A percentile compares a stretch with the other conserved stretches of the same genome.
Conservation (phyloP, 2,888 invertebrate species). For the Andrena flavipes region DNA sequence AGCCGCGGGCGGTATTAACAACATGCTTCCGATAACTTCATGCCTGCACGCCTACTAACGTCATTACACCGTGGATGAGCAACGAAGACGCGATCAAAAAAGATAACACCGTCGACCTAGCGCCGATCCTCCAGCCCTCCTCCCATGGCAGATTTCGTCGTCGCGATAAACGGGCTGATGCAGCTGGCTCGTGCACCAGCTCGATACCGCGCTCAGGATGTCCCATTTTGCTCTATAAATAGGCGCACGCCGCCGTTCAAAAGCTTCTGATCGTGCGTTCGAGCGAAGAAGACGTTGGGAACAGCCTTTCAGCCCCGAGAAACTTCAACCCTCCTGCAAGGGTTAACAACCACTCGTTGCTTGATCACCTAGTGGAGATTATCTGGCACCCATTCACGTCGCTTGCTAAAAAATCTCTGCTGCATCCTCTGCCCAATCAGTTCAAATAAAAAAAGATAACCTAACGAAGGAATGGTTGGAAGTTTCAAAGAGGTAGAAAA, state of each 20-base stretch:
- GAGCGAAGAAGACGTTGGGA: not conserved
- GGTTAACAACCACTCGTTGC: not conserved
- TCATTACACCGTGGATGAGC: conserved; percentile 52
- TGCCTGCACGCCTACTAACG: conserved; percentile 48
- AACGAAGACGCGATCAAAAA: conserved; percentile 53
- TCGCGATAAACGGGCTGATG: conserved; percentile 40
- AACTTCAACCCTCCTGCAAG: not conserved
- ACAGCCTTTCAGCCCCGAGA: not conserved
- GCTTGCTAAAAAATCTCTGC: too few relatives aligned
- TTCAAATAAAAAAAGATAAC: too few relatives aligned
- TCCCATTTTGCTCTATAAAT: conserved; percentile 39
- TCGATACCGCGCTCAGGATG: conserved; percentile 9
- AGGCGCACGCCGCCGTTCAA: not conserved
- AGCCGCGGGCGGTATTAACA: conserved; percentile 19
- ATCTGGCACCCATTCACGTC: too few relatives aligned
- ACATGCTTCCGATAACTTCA: conserved; percentile 42
- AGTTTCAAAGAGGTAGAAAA: too few relatives aligned
- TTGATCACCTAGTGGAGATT: not conserved
- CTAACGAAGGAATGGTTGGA: too few relatives aligned
- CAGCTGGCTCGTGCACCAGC: conserved; percentile 4
- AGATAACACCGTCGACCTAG: conserved; percentile 34
- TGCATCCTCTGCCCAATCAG: too few relatives aligned
- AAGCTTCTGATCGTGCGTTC: too few relatives aligned
- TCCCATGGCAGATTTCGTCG: conserved; percentile 35
- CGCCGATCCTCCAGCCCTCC: not conserved